Base-by-base conservation (phyloP, 2,888 invertebrate species). In the Eucera pruinosa region DNA sequence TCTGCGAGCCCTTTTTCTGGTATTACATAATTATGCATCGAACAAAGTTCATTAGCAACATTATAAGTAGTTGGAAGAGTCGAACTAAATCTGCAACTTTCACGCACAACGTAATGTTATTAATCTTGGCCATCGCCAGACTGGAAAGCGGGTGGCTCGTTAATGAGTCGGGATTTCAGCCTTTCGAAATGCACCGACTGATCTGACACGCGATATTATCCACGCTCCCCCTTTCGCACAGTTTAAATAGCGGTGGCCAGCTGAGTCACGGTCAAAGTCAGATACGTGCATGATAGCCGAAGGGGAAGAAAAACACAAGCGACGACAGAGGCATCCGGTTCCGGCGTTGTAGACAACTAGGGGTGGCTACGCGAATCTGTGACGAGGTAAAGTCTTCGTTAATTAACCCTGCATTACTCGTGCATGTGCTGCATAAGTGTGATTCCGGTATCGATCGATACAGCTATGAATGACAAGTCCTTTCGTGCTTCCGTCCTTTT, bases 241-340 rank as follows among this genome's bases (percentile, higher is more conserved):
- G 69, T 71, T 75, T 81, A 73, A 84, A 85, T 78, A 66, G 66
- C 78, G 74, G 73, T 68, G 75, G 57, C 82, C 78, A 74, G 88
- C 87, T 89, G 89, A 89, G 86, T 89, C 89, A 89, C 84, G 89
- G 87, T 86, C 86, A 86, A 86, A 87, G 86, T 88, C 86, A 86
- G 89, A 88, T 87, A 88, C 75, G 85, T 75, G 64, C 64, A 67
- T 62, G 85, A 85, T 85, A 85, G 47, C 60, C 60, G 33, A 50
- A 33, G 50, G 67, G 58, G 70, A 58, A 62, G 54, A 66, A 76
- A 75, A 86, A 81, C 86, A 88, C 83, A 85, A 84, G 84, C 86
- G 90, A 90, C 89, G 91, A 91, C 90, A 88, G 90, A 86, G 87
- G 88, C 89, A 87, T 91, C 91, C 90, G 90, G 88, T 87, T 86